These are phyloP conservation scores for Heliconius hermathena DNA, from an alignment of 1,140 invertebrate genomes.

Conservation along the genomic window DNA sequence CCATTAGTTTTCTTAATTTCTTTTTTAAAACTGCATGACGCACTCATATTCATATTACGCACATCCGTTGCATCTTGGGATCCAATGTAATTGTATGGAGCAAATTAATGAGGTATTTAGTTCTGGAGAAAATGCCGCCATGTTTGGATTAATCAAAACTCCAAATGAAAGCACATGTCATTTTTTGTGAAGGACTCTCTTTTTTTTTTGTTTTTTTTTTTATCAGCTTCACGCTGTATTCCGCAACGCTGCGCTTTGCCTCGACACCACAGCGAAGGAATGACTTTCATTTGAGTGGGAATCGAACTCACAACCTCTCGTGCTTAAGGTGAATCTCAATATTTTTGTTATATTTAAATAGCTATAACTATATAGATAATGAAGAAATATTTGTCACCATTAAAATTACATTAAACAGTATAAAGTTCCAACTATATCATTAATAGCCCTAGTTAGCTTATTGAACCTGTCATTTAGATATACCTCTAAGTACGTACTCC, in stretches of 20 bases:
- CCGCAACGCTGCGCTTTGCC: no score
- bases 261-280: no score
- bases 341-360: neutral
- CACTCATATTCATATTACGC: constrained; percentile 52
- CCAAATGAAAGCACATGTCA: neutral
- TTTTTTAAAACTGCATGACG: constrained; percentile 24
- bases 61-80: constrained; percentile 64
- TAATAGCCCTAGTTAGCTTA: neutral
- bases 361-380: neutral
- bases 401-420: neutral
- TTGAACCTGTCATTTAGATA: constrained; percentile 28
- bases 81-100: constrained; percentile 54
- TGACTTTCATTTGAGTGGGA: no score
- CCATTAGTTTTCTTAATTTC: constrained; percentile 39
- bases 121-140: constrained; percentile 16
- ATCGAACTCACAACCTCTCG: no score
- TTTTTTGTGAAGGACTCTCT: neutral
- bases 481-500: constrained; percentile 37
- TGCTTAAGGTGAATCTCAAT: neutral
- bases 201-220: no score
- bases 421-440: neutral
- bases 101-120: constrained; percentile 64
- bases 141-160: constrained; percentile 25
- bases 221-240: no score
- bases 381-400: neutral